These are phyloP conservation scores for Thunnus albacares DNA, from an alignment of 2,797 vertebrate genomes.

Conservation along the genomic window DNA sequence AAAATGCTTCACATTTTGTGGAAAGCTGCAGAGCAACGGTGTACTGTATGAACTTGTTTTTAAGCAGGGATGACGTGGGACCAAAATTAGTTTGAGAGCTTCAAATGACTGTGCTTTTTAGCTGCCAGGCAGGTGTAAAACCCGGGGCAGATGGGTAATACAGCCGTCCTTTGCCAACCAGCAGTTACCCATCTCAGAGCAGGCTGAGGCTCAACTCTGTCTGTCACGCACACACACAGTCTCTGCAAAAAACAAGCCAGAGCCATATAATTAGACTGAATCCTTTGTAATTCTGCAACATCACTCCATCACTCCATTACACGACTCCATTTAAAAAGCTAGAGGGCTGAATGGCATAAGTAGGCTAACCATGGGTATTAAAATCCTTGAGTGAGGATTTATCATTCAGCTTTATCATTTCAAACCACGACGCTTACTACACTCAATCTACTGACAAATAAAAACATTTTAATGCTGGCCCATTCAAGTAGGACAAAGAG, in stretches of 20 bases:
- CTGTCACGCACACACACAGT: conserved; percentile 12
- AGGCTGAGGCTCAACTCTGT: conserved; percentile 32
- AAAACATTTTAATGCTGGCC: conserved; percentile 38
- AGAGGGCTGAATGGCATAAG: conserved; percentile 61
- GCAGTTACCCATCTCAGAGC: conserved; percentile 45
- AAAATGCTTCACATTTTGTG: background rate
- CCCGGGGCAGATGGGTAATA: conserved; percentile 44
- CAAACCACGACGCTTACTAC: conserved; percentile 45
- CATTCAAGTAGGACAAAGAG: conserved; percentile 56
- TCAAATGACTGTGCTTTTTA: conserved; percentile 19
- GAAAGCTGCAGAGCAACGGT: background rate
- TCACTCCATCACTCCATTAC: conserved; percentile 61
- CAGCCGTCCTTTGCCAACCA: conserved; percentile 25
- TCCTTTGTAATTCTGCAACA: conserved; percentile 69
- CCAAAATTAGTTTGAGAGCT: background rate
- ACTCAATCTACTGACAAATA: conserved; percentile 60
- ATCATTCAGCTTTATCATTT: conserved; percentile 57
- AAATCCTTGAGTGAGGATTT: conserved; percentile 63
- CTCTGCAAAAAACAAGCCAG: conserved; percentile 58
- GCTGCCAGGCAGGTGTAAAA: conserved; percentile 39
- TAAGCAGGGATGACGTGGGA: background rate
- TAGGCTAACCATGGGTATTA: conserved; percentile 62
- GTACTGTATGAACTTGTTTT: background rate
- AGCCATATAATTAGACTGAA: conserved; percentile 67
- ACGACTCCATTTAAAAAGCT: conserved; percentile 57